phyloP scores from a whole-genome alignment of 2,113 vertebrate genomes.

The Stigmatopora argus region DNA sequence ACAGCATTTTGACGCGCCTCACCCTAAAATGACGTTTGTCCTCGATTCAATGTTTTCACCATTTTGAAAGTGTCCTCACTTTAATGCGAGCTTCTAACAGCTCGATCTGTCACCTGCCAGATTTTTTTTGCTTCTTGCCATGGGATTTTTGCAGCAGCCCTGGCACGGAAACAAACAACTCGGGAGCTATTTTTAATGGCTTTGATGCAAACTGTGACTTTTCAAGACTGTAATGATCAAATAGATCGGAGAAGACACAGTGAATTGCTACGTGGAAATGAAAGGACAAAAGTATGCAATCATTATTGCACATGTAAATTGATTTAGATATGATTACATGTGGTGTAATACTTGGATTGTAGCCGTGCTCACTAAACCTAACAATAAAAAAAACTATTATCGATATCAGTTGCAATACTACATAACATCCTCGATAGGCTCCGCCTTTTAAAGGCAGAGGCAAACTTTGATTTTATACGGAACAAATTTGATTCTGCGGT shows the following conservation, averaged over 20 bases:
- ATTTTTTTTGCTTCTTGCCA: background rate
- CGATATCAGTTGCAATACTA: too few relatives aligned
- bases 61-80: background rate
- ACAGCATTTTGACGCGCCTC: background rate
- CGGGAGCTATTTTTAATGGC: conserved; percentile 19
- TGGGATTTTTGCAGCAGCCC: background rate
- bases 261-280: background rate
- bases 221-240: conserved; percentile 4
- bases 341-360: too few relatives aligned
- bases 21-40: background rate
- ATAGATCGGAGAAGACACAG: conserved; percentile 13
- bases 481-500: too few relatives aligned
- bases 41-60: background rate
- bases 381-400: too few relatives aligned
- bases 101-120: conserved; percentile 15
- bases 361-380: too few relatives aligned
- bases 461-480: too few relatives aligned
- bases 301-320: conserved; percentile 6
- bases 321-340: background rate
- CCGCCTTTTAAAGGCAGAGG: too few relatives aligned
- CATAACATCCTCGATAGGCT: too few relatives aligned
- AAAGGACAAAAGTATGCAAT: background rate
- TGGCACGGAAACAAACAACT: conserved; percentile 11
- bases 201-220: conserved; percentile 33
- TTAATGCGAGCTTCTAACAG: conserved; percentile 21